These are phyloP conservation scores for Maniola hyperantus DNA, from an alignment of 2,888 invertebrate species.

Conservation along the genomic window DNA sequence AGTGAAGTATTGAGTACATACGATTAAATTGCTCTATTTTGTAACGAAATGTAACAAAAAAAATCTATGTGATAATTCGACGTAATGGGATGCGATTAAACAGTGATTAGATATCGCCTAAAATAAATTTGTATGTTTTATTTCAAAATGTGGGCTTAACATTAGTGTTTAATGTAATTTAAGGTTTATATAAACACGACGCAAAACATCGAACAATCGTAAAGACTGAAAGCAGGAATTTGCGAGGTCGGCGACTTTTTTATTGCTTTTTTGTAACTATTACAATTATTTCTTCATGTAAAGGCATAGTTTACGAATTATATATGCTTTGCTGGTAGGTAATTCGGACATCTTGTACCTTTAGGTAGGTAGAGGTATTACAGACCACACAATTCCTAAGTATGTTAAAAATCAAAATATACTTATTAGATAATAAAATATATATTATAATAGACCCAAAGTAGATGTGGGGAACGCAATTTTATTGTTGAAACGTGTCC, in stretches of 20 bases:
- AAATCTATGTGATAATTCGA: background rate
- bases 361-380: background rate
- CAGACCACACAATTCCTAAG: too few relatives aligned
- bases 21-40: too few relatives aligned
- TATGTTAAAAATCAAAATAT: too few relatives aligned
- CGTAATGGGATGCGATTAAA: background rate
- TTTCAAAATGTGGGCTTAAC: background rate
- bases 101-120: too few relatives aligned
- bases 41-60: background rate
- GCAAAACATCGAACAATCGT: slow-evolving; percentile 41
- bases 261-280: slow-evolving; percentile 32
- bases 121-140: background rate
- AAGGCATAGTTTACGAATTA: background rate
- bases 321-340: background rate
- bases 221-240: slow-evolving; percentile 62
- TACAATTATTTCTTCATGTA: background rate
- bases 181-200: slow-evolving; percentile 53
- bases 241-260: slow-evolving; percentile 56
- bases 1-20: background rate
- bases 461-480: too few relatives aligned
- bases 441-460: too few relatives aligned
- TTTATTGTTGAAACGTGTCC: too few relatives aligned
- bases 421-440: too few relatives aligned
- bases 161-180: slow-evolving; percentile 57
- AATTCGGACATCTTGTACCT: too few relatives aligned